Conservation (phyloP, 2,888 invertebrate species). For the Pyrocoelia pectoralis region DNA sequence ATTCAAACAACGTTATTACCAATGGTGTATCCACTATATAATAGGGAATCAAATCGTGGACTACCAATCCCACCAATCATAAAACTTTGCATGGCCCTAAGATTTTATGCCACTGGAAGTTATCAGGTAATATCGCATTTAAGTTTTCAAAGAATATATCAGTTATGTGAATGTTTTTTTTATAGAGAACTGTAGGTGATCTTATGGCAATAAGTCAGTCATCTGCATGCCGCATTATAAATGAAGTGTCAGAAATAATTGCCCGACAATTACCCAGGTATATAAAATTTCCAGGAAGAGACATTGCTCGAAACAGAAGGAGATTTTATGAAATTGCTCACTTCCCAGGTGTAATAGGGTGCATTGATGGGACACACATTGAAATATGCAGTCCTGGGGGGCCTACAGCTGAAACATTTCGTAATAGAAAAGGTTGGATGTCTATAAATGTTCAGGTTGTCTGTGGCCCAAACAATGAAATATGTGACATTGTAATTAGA, state of each 20-base stretch:
- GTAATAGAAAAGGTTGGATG: conserved; percentile 23
- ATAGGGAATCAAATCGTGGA: no score
- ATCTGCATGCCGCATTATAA: neutral
- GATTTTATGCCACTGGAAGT: neutral
- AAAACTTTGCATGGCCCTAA: neutral
- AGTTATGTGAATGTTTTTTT: neutral
- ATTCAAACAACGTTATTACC: no score
- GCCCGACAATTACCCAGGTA: neutral
- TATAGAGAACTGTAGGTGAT: neutral
- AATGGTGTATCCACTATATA: no score
- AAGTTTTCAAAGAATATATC: no score
- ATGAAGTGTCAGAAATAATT: neutral
- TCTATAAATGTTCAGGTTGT: conserved; percentile 35
- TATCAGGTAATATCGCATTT: no score
- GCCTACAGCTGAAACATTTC: conserved; percentile 11
- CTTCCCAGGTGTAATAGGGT: conserved; percentile 23
- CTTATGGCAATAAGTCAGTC: neutral
- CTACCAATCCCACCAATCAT: neutral
- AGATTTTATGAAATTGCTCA: conserved; percentile 5
- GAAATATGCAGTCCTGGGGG: conserved; percentile 22
- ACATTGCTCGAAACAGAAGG: neutral
- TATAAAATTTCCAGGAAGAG: neutral
- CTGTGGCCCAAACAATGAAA: conserved; percentile 22
- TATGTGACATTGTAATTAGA: conserved; percentile 29
- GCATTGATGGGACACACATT: conserved; percentile 28